These are phyloP conservation scores for Hesperia comma DNA, from an alignment of 2,888 invertebrate species.

Conservation along the genomic window DNA sequence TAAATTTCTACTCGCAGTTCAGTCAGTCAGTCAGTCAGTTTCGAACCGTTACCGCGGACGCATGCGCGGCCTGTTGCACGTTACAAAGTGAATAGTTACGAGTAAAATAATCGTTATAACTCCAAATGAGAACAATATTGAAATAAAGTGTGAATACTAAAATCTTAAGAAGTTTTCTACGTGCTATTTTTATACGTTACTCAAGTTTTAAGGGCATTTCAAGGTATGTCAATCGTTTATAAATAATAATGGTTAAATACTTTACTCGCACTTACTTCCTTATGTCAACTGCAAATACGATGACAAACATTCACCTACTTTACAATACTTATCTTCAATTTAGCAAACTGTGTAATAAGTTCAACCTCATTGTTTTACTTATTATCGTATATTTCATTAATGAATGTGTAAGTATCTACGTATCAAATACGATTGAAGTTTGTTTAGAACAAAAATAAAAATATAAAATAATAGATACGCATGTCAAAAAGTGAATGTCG, in stretches of 20 bases:
- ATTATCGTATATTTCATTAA: no score
- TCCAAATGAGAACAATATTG: not conserved
- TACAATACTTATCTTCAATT: no score
- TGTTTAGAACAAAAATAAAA: no score
- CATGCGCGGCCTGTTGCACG: not conserved
- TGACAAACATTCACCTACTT: no score
- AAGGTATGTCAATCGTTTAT: not conserved
- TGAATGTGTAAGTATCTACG: no score
- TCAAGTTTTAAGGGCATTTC: not conserved
- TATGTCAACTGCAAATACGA: not conserved
- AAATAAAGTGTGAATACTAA: not conserved
- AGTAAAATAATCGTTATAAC: not conserved
- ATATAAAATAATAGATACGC: no score
- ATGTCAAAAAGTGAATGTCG: no score
- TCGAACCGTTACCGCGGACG: not conserved
- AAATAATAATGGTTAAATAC: not conserved
- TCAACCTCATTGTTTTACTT: no score
- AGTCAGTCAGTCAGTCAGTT: not conserved
- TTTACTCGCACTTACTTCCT: not conserved
- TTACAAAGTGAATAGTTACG: constrained; percentile 3
- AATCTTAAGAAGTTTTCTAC: not conserved
- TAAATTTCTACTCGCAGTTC: no score
- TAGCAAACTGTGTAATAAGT: no score
- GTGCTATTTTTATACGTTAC: not conserved
- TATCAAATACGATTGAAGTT: no score